Evolutionary conservation across 2,113 vertebrate species (phyloP).

Genomic region (Sander vitreus): DNA sequence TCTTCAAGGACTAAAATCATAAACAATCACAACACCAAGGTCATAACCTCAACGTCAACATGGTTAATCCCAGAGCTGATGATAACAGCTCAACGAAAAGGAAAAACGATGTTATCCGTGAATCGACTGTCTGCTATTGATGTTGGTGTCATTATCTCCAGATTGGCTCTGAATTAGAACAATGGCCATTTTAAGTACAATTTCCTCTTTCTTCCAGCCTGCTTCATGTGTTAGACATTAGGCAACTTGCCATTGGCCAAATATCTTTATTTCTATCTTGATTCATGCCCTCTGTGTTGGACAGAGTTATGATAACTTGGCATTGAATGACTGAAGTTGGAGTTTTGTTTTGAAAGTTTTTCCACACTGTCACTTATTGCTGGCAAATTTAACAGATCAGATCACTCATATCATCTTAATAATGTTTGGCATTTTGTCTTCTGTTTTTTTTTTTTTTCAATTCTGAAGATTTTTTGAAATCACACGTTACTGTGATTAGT

Average conservation of each 20-base stretch:
- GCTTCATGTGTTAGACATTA: constrained; percentile 82
- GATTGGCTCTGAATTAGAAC: constrained; percentile 89
- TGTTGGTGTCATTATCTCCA: constrained; percentile 86
- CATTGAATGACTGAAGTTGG: constrained; percentile 2
- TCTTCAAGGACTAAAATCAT: constrained; percentile 92
- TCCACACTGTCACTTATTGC: background rate
- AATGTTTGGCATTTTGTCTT: background rate
- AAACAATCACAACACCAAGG: constrained; percentile 87
- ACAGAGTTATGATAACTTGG: constrained; percentile 42
- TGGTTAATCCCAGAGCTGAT: constrained; percentile 86
- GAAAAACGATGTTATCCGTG: constrained; percentile 78
- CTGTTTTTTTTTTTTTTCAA: background rate
- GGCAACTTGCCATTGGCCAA: constrained; percentile 72
- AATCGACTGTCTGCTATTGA: constrained; percentile 90
- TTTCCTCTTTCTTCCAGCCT: constrained; percentile 77
- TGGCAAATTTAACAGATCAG: background rate
- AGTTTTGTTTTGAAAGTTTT: constrained; percentile 1
- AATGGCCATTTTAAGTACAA: constrained; percentile 79
- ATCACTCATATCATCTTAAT: background rate
- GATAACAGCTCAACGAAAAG: constrained; percentile 68
- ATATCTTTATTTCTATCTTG: constrained; percentile 72
- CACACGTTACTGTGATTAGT: background rate
- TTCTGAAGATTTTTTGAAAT: background rate
- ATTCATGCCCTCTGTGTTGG: constrained; percentile 38
- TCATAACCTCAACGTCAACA: constrained; percentile 86